A percentile compares a stretch with the other conserved stretches of the same genome.
Evolutionary conservation across 2,797 vertebrate genomes (phyloP).

Genomic region (Sebastes umbrosus): DNA sequence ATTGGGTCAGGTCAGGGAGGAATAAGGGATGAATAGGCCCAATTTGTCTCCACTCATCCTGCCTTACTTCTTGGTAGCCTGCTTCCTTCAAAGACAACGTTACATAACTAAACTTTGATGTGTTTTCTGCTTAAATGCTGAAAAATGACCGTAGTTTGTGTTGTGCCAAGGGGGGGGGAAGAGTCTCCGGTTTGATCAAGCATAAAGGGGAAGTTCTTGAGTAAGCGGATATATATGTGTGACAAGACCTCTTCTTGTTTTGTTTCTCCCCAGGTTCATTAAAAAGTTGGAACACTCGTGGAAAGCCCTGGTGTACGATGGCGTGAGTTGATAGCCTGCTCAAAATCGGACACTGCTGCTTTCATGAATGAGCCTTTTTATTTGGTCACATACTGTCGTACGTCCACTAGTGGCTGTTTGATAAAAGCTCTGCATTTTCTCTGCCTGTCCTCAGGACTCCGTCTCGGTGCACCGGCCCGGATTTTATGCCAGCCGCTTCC

Average conservation of each 20-base stretch:
- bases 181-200: constrained; percentile 2
- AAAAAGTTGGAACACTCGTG: constrained; percentile 99
- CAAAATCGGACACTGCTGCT: constrained; percentile 31
- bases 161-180: background rate
- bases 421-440: constrained; percentile 13
- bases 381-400: constrained; percentile 28
- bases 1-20: constrained; percentile 15
- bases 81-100: background rate
- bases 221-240: constrained; percentile 5
- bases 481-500: constrained; percentile 97
- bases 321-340: constrained; percentile 83
- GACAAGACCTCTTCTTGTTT: constrained; percentile 39
- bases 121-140: constrained; percentile 11
- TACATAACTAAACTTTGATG: constrained; percentile 5
- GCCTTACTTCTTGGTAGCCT: constrained; percentile 1
- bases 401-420: background rate
- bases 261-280: constrained; percentile 86
- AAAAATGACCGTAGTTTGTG: background rate
- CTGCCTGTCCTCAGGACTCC: constrained; percentile 84
- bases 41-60: constrained; percentile 10
- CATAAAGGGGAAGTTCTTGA: constrained; percentile 9
- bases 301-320: constrained; percentile 98
- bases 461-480: constrained; percentile 96
- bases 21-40: background rate
- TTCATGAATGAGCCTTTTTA: constrained; percentile 61